Percentiles rank a stretch among this genome's conserved stretches.
Conservation (phyloP, 2,797 vertebrate species). For the Bothrops alternatus region DNA sequence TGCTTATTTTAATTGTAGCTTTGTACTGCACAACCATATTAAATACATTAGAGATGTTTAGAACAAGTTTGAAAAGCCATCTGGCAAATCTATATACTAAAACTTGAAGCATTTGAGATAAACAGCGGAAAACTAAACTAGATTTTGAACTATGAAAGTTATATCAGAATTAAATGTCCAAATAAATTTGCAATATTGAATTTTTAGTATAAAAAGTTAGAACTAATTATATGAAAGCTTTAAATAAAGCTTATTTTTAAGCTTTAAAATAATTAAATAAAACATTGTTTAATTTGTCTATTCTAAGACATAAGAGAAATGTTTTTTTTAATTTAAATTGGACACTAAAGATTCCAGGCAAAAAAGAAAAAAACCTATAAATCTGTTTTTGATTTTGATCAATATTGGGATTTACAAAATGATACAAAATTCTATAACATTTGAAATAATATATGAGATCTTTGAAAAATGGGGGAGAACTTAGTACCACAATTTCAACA, state of each 20-base stretch:
- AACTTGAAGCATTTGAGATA: background rate
- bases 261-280: no score
- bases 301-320: background rate
- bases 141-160: background rate
- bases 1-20: background rate
- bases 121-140: background rate
- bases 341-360: background rate
- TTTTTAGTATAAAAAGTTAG: background rate
- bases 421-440: background rate
- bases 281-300: background rate
- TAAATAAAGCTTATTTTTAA: no score
- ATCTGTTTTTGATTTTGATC: background rate
- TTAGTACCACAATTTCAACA: background rate
- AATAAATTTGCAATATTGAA: background rate
- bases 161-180: background rate
- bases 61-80: background rate
- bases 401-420: background rate
- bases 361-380: no score
- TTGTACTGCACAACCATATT: background rate
- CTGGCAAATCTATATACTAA: background rate
- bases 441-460: background rate
- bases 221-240: background rate
- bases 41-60: background rate
- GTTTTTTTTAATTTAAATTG: background rate
- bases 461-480: no score